Percentiles rank a stretch among this genome's conserved stretches.
These are phyloP conservation scores for Rhabdornis inornatus DNA, from an alignment of 2,113 vertebrate genomes.

Conservation along the genomic window DNA sequence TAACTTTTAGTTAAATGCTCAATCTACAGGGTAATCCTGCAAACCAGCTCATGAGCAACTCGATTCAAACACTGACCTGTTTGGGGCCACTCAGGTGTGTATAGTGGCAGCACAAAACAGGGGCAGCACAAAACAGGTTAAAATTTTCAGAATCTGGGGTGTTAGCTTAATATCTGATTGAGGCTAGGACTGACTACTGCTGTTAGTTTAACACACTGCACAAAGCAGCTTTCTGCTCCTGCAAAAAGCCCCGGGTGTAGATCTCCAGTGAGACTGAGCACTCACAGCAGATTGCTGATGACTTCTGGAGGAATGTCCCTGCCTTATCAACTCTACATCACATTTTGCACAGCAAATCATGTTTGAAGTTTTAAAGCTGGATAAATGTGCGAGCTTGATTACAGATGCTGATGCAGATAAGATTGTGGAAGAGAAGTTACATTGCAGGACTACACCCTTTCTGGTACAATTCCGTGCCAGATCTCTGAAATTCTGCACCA, in stretches of 20 bases:
- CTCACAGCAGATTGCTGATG: background rate
- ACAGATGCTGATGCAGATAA: background rate
- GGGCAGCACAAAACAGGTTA: background rate
- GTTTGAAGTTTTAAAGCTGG: background rate
- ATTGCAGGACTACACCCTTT: background rate
- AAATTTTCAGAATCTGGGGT: background rate
- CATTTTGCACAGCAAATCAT: background rate
- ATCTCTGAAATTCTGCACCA: background rate
- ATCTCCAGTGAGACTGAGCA: background rate
- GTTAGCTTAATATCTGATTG: background rate
- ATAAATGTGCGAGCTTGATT: background rate
- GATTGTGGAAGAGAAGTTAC: background rate
- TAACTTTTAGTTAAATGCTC: background rate
- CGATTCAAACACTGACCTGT: background rate
- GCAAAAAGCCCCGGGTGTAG: background rate
- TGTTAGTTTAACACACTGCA: background rate
- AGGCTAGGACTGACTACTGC: background rate
- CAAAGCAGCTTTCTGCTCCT: background rate
- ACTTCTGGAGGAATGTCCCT: background rate
- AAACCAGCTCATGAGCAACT: background rate
- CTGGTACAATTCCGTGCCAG: background rate
- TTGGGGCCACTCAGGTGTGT: background rate
- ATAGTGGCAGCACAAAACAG: background rate
- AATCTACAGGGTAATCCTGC: background rate
- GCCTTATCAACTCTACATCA: background rate